Base-by-base conservation (phyloP, 2,113 vertebrate species). In the Pseudorectes ferrugineus region DNA sequence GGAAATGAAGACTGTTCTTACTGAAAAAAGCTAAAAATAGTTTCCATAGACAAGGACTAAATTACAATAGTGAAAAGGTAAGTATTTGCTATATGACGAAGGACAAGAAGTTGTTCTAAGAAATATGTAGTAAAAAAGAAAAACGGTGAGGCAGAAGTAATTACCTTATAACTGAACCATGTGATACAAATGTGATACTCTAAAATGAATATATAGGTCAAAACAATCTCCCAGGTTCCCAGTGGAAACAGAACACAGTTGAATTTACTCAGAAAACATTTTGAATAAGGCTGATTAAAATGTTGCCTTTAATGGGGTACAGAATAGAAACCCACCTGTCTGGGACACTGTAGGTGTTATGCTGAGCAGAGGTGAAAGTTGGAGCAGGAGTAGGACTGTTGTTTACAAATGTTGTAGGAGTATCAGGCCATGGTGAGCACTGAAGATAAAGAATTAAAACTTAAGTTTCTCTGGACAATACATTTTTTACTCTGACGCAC, bases 341-440 rank as follows among this genome's bases (percentile, higher is more conserved):
- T 8, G 99, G 98, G 96, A 99, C 96, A 76, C 98, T 98, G 97
- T 98, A 99, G 73, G 98, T 98, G 93, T 96, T 99, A 89, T 98
- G 98, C 36, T 97, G 98, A 66, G 98, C 96, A 94, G 98, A 98
- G 92, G 98, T 96, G 94, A 99, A 99, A 71, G 98, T 81, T 67
- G 98, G 98, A 61, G 98, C 98, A 95, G 99, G 97, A 95, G 98
- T 97, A 88, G 99, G 98, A 92, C 98, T 98, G 96, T 97, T 98
- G 97, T 98, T 99, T 93, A 98, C 98, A 88, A 98, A 99, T 66
- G 99, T 97, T 52, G 98, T 98, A 59, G 97, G 97, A 68, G 97
- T 94, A 87, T 99, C 99, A 3, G 99, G 98, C 99, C 99, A 99
- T 0, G 99, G 99, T 58, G 99, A 99, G 54, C 99, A 99, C 99